Evolutionary conservation across 2,797 vertebrate species (phyloP), one percentile per base, ranked within the genome.

Genomic region (Dryobates pubescens): DNA sequence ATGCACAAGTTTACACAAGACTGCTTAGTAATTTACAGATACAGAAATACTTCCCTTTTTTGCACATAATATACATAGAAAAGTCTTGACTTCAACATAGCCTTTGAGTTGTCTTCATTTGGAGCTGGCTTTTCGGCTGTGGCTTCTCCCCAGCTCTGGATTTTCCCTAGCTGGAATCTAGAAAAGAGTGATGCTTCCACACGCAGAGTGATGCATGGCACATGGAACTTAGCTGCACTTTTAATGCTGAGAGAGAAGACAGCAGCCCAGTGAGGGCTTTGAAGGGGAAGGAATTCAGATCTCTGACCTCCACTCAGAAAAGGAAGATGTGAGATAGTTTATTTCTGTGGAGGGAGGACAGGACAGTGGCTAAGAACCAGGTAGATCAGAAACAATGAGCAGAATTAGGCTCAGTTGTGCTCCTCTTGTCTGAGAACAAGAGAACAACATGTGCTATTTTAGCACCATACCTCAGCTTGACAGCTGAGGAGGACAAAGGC

Each of bases 171-270:
- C 11, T 54, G 38, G 10, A 23, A 84, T 20, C 22, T 10, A 10
- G 34, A 57, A 72, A 79, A 54, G 32, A 76, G 14, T 3, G 1
- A 3, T 70, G 19, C 36, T 87, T 75, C 56, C 30, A 16, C 49
- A 36, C 64, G 34, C 38, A 89, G 22, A 0, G 0, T 19, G 68
- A 34, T 10, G 11, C 8, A 2, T 43, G 57, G 64, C 2, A 29
- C 67, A 27, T 2, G 6, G 19, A 32, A 64, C 54, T 67, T 41
- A 13, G 38, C 38, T 38, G 38, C 38, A 38, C 38, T 27, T 30
- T 62, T 32, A 2, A 3, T 64, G 23, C 54, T 64, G 76, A 64
- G 61, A 65, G 10, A 81, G n/a, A 38, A 65, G 45, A 24, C 22
- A 89, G 49, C 32, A 59, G 11, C 13, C 58, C 36, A 58, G 3